Base-by-base conservation (phyloP, 2,888 invertebrate species). In the Choristoneura rosaceana region DNA sequence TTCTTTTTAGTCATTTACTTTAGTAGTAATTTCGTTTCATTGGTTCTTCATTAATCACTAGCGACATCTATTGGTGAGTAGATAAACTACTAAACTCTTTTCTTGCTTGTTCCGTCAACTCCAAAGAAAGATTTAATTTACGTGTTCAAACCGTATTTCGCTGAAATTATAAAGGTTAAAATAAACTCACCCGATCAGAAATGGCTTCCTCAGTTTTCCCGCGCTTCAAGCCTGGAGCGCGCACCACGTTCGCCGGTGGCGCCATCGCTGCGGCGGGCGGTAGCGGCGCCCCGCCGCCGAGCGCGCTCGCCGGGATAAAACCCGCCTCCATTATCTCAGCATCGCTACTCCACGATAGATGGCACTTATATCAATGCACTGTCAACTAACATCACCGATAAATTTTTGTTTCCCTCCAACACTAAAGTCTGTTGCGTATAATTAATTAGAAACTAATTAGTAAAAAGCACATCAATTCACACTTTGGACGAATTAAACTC, bases 131-230 rank as follows among this genome's bases (percentile, higher is more conserved):
- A 10, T 4, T 12, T 12, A 12, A 12, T 0, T 12, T 43, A 43
- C 10, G 10, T 43, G 43, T 43, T 43, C 10, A 43, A 43, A 43
- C 10, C 10, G 10, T 10, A 43, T 43, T 2, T 43, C 12, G 25
- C 25, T 25, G 25, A 10, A 62, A 52, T 17, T 61, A 74, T 34
- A 67, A 58, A 43, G 66, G 43, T 33, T 52, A 3, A 55, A 55
- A 47, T 33, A 55, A 75, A 96, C 97, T 97, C 80, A 97, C 97
- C 95, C 97, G 95, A 90, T 97, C 96, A 65, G 96, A 95, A 74
- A 97, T 96, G 71, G 96, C 95, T 79, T 96, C 96, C 84, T 97
- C 97, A 86, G 96, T 95, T 88, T 96, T 97, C 78, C 97, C 97
- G 84, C 97, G 95, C 84, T 97, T 97, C 80, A 97, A 91, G 47